Conservation (phyloP, 2,113 vertebrate genomes). For the Apeltes quadracus region DNA sequence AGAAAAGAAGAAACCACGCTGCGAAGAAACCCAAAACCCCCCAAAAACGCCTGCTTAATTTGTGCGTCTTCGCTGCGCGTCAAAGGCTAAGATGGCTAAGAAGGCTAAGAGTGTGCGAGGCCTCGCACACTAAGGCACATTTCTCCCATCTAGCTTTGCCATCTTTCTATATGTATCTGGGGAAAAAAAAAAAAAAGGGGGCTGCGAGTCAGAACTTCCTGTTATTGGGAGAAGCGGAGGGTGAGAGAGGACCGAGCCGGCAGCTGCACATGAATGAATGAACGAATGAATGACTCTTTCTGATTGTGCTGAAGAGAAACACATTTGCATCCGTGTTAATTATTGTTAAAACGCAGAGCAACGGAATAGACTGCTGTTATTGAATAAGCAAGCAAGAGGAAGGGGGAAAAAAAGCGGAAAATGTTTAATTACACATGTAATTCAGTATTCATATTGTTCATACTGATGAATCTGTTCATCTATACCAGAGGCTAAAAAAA, state of each 20-base stretch:
- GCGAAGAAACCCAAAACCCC: slow-evolving; percentile 12
- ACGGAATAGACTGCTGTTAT: neutral
- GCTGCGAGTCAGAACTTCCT: slow-evolving; percentile 44
- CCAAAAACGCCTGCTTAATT: slow-evolving; percentile 5
- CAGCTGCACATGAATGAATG: slow-evolving; percentile 63
- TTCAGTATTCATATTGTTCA: neutral
- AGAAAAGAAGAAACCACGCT: slow-evolving; percentile 1
- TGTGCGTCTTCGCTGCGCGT: neutral
- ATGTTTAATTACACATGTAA: neutral
- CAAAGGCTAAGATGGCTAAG: too few relatives aligned
- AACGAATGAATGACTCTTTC: slow-evolving; percentile 63
- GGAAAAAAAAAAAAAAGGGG: neutral
- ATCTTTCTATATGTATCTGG: slow-evolving; percentile 18
- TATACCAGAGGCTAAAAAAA: neutral
- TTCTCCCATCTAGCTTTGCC: slow-evolving; percentile 21
- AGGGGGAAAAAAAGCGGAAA: neutral
- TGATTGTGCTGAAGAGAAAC: slow-evolving; percentile 36
- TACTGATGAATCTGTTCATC: neutral
- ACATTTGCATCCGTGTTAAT: slow-evolving; percentile 5
- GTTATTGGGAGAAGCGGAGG: slow-evolving; percentile 22
- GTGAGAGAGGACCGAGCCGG: slow-evolving; percentile 7
- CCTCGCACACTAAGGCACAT: slow-evolving; percentile 30
- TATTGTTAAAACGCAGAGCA: neutral
- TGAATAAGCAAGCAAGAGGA: neutral
- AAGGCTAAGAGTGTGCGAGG: too few relatives aligned